A percentile compares a stretch with the other conserved stretches of the same genome.
phyloP scores from a whole-genome alignment of 2,797 vertebrate genomes.

The Podargus strigoides region DNA sequence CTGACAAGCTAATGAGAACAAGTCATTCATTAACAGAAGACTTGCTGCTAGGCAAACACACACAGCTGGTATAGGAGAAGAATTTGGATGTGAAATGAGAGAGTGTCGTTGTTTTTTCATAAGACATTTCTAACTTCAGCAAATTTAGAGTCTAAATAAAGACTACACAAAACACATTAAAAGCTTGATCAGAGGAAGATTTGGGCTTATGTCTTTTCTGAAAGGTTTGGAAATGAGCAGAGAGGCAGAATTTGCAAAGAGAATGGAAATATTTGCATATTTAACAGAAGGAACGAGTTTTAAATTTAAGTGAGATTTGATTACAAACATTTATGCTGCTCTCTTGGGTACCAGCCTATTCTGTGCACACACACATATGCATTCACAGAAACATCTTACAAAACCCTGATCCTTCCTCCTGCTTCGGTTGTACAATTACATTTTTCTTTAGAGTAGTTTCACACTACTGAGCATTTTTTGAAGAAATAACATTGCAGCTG shows the following conservation, averaged over 20 bases:
- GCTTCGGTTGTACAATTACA: neutral
- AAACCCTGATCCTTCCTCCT: neutral
- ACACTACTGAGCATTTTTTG: neutral
- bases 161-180: constrained; percentile 27
- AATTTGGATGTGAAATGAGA: constrained; percentile 54
- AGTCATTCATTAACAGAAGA: constrained; percentile 63
- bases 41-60: constrained; percentile 62
- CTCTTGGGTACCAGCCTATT: neutral
- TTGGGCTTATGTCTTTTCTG: neutral
- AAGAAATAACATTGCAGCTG: neutral
- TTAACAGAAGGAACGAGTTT: constrained; percentile 29
- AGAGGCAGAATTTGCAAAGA: constrained; percentile 5
- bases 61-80: constrained; percentile 53
- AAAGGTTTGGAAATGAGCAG: constrained; percentile 28
- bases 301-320: constrained; percentile 1
- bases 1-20: constrained; percentile 47
- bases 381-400: neutral
- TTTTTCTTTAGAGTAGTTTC: neutral
- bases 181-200: constrained; percentile 15
- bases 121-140: constrained; percentile 50
- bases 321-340: neutral
- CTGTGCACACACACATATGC: neutral
- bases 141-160: constrained; percentile 53
- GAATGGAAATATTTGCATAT: constrained; percentile 4
- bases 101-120: neutral